Percentiles rank a stretch among this genome's conserved stretches.
Conservation (phyloP, 2,888 invertebrate species). For the Aphidoletes aphidimyza region DNA sequence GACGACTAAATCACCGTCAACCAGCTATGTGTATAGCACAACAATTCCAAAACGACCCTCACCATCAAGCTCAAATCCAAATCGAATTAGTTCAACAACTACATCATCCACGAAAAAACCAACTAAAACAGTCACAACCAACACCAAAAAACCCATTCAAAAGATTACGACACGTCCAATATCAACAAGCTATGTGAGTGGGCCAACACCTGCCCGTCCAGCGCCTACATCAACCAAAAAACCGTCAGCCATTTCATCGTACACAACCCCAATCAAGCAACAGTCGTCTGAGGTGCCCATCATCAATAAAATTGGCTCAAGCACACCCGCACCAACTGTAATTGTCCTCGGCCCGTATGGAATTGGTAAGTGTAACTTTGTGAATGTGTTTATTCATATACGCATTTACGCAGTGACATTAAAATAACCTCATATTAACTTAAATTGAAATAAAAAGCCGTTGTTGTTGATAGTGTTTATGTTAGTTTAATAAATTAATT, state of each 20-base stretch:
- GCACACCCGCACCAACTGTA: constrained; percentile 69
- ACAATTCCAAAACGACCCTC: constrained; percentile 57
- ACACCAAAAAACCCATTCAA: background rate
- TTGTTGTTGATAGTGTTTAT: too few relatives aligned
- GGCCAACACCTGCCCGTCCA: constrained; percentile 59
- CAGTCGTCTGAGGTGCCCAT: constrained; percentile 62
- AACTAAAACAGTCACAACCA: constrained; percentile 31
- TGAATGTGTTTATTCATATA: too few relatives aligned
- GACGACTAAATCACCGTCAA: constrained; percentile 64
- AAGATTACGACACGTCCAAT: constrained; percentile 57
- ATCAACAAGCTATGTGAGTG: constrained; percentile 57
- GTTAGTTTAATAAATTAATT: too few relatives aligned
- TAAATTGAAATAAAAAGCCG: too few relatives aligned
- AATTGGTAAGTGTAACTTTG: background rate
- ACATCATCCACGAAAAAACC: constrained; percentile 40
- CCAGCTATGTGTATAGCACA: constrained; percentile 67
- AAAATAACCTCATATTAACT: too few relatives aligned
- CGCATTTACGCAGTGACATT: too few relatives aligned
- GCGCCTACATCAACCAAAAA: constrained; percentile 66
- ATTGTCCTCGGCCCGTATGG: constrained; percentile 70
- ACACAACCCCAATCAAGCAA: background rate
- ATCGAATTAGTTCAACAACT: constrained; percentile 41
- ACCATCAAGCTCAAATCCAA: background rate
- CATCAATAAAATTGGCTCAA: constrained; percentile 60
- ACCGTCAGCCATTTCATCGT: constrained; percentile 63